Conservation (phyloP, 2,113 vertebrate genomes). For the Noturus placidus region DNA sequence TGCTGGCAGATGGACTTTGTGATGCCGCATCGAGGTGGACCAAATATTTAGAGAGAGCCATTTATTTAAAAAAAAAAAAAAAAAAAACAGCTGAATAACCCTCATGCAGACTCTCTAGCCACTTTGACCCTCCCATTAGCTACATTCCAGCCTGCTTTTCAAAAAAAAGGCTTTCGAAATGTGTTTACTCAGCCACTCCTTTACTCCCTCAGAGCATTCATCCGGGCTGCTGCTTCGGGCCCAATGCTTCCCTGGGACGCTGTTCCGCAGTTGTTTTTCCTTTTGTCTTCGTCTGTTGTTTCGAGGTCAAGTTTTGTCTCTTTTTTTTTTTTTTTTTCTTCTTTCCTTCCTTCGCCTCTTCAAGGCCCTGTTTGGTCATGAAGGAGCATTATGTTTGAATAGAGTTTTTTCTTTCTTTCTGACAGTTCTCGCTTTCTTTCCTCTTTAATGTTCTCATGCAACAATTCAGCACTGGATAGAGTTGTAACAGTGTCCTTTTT, state of each 20-base stretch:
- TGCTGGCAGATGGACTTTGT: conserved; percentile 31
- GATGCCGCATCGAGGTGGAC: conserved; percentile 21
- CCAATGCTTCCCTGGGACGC: conserved; percentile 28
- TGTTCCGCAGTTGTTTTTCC: conserved; percentile 44
- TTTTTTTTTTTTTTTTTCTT: conserved; percentile 15
- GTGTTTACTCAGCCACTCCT: conserved; percentile 53
- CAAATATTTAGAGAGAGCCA: conserved; percentile 3
- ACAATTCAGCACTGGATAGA: background rate
- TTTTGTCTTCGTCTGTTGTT: conserved; percentile 47
- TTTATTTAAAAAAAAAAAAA: no score
- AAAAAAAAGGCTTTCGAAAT: conserved; percentile 42
- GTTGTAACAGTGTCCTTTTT: background rate
- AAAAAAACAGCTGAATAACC: conserved; percentile 8
- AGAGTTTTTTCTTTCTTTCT: background rate
- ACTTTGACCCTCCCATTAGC: conserved; percentile 17
- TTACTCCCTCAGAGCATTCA: conserved; percentile 33
- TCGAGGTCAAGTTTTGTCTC: conserved; percentile 45
- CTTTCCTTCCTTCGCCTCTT: background rate
- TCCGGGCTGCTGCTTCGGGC: conserved; percentile 46
- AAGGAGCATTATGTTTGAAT: conserved; percentile 16
- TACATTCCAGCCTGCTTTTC: conserved; percentile 47
- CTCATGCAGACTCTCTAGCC: conserved; percentile 12
- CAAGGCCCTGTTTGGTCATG: conserved; percentile 6
- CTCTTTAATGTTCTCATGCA: conserved; percentile 7
- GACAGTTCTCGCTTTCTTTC: background rate